phyloP scores from a whole-genome alignment of 2,113 vertebrate species.

The Semicossyphus pulcher region DNA sequence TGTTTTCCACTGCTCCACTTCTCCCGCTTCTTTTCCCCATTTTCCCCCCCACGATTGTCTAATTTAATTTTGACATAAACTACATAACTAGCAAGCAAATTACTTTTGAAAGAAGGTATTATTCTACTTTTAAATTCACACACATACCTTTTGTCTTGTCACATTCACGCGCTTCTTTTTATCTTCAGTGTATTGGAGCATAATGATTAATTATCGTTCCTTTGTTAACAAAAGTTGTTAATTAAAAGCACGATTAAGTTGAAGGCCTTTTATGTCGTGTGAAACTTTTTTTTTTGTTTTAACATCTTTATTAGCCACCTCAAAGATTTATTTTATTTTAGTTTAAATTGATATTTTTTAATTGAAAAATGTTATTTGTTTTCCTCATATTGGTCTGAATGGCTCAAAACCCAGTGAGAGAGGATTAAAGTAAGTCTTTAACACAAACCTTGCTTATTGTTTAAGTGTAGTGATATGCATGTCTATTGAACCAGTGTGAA shows the following conservation, averaged over 20 bases:
- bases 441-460: neutral
- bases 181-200: neutral
- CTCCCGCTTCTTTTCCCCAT: neutral
- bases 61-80: slow-evolving; percentile 8
- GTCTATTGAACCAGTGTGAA: neutral
- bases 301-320: neutral
- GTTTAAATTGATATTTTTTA: neutral
- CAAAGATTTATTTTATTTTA: neutral
- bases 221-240: slow-evolving; percentile 10
- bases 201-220: neutral
- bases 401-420: neutral
- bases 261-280: neutral
- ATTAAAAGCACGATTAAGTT: neutral
- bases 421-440: neutral
- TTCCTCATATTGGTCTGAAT: neutral
- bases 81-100: slow-evolving; percentile 1
- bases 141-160: slow-evolving; percentile 3
- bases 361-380: neutral
- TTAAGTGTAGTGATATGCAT: neutral
- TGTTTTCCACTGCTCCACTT: slow-evolving; percentile 20
- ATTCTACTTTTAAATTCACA: slow-evolving; percentile 8
- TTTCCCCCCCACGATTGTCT: neutral
- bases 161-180: neutral
- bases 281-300: neutral
- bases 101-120: neutral